Evolutionary conservation across 2,888 invertebrate genomes (phyloP).

Genomic region (Netelia fuscicornis): DNA sequence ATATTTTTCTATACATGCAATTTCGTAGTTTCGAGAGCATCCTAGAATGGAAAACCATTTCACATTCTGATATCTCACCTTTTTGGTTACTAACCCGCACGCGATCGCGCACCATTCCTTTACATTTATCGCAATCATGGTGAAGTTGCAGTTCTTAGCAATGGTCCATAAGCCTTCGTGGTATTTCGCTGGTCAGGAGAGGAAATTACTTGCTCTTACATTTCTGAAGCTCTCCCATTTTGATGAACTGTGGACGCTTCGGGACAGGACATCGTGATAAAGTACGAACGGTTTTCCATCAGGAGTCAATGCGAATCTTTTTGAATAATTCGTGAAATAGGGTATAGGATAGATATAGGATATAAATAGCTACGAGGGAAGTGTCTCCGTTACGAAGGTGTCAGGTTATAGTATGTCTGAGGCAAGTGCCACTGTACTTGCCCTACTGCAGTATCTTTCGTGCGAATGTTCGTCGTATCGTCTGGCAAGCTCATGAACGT

Average conservation of each 20-base stretch:
- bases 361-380: no score
- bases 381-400: no score
- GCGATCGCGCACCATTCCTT: neutral
- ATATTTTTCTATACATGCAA: neutral
- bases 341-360: no score
- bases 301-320: no score
- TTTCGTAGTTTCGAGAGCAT: slow-evolving; percentile 11
- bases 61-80: slow-evolving; percentile 1
- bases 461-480: slow-evolving; percentile 48
- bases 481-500: slow-evolving; percentile 14
- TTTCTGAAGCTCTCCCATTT: slow-evolving; percentile 11
- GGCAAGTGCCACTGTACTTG: neutral
- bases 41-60: slow-evolving; percentile 41
- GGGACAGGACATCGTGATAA: slow-evolving; percentile 64
- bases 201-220: slow-evolving; percentile 67
- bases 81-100: slow-evolving; percentile 5
- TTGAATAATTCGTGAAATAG: no score
- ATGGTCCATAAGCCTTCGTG: neutral
- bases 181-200: slow-evolving; percentile 20
- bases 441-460: neutral
- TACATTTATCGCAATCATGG: neutral
- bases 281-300: no score
- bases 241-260: no score
- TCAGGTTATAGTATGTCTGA: no score
- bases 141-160: neutral